Percentiles rank a stretch among this genome's conserved stretches.
Evolutionary conservation across 1,140 invertebrate genomes (phyloP).

Genomic region (Tyrophagus putrescentiae): DNA sequence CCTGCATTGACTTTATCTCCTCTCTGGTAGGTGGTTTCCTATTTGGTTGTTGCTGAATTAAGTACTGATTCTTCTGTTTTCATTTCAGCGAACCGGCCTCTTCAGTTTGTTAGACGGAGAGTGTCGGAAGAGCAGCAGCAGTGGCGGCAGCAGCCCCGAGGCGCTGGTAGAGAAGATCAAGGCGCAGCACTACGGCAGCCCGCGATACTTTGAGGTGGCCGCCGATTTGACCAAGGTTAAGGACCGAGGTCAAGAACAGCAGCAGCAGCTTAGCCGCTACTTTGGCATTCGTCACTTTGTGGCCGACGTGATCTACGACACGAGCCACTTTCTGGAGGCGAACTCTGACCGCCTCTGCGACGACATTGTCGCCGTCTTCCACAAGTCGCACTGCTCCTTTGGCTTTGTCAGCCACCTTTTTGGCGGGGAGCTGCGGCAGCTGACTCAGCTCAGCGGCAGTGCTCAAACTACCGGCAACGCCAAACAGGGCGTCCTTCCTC

Average conservation of each 20-base stretch:
- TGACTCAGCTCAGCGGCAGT: too few relatives aligned
- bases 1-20: slow-evolving; percentile 85
- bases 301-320: slow-evolving; percentile 72
- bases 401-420: slow-evolving; percentile 88
- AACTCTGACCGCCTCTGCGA: slow-evolving; percentile 69
- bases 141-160: slow-evolving; percentile 65
- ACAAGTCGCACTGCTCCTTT: slow-evolving; percentile 80
- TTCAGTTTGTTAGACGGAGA: slow-evolving; percentile 84
- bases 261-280: slow-evolving; percentile 38
- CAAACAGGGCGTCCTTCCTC: slow-evolving; percentile 53
- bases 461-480: too few relatives aligned
- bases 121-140: slow-evolving; percentile 69
- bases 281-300: slow-evolving; percentile 86
- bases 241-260: neutral
- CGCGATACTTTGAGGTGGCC: slow-evolving; percentile 27
- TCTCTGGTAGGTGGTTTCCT: slow-evolving; percentile 48
- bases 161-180: slow-evolving; percentile 72
- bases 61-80: slow-evolving; percentile 21
- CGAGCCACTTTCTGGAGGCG: slow-evolving; percentile 71
- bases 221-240: too few relatives aligned
- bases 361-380: slow-evolving; percentile 77
- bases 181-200: slow-evolving; percentile 62
- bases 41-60: slow-evolving; percentile 15
- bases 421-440: slow-evolving; percentile 71
- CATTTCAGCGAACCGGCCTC: slow-evolving; percentile 56